Evolutionary conservation across 2,797 vertebrate species (phyloP), one percentile per base, ranked within the genome.

Genomic region (Neosalanx taihuensis): DNA sequence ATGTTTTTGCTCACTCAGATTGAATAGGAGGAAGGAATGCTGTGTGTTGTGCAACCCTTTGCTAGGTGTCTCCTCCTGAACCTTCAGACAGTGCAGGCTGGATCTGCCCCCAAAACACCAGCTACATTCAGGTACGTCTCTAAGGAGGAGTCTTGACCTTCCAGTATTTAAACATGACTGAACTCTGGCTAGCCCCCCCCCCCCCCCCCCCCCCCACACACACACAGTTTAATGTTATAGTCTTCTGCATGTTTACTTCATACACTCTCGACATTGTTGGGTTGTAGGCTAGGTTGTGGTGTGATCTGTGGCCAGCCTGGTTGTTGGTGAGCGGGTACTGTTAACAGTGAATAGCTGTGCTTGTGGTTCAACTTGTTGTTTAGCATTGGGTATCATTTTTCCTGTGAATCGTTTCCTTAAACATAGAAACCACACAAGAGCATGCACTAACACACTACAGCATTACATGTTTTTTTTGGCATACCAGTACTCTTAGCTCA

Each of bases 71-170:
- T 82, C 78, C 78, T 70, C 79, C 88, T 70, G 58, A 10, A 51
- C 20, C 84, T 76, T 76, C 64, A 80, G 60, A 26, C 64, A 68
- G 41, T 49, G 70, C 71, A 78, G 81, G 81, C 66, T 33, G 69
- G 75, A 80, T 79, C 86, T 85, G 23, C 23, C 76, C 76, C 77
- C 76, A 79, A 73, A 77, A 83, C 56, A 56, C 41, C 41, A 46
- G 41, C 41, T 75, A 67, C 83, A 78, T 86, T 89, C 86, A 93
- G 91, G 93, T 94, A 82, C 92, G 91, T 82, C 74, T 72, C 76
- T 7, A 41, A 41, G 2, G 37, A 41, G 12, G 9, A 3, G 41
- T 12, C 41, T 13, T 46, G 41, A 46, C 29, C 2, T 66, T 66
- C 26, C 41, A 49, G 3, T 20, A 65, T n/a, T 61, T 23, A 65